Evolutionary conservation across 1,140 invertebrate species (phyloP).

Genomic region (Drosophila watanabei): DNA sequence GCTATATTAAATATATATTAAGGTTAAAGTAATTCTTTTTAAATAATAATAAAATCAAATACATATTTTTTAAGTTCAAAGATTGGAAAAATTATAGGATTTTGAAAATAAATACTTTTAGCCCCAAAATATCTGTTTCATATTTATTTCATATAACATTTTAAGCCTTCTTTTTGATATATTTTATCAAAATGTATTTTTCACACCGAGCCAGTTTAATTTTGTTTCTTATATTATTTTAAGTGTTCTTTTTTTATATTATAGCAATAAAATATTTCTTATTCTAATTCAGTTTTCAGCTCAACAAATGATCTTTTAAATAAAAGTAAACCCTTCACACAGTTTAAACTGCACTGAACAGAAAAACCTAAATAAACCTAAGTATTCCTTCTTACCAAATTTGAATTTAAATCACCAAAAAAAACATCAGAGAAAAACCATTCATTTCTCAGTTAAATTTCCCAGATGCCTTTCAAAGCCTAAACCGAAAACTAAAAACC

Average conservation of each 20-base stretch:
- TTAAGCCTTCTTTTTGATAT: too few species aligned
- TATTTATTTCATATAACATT: too few species aligned
- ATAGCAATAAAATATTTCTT: neutral
- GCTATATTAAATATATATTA: neutral
- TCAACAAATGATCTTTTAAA: neutral
- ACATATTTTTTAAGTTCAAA: neutral
- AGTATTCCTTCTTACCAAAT: neutral
- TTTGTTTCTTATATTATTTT: neutral
- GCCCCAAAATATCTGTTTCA: too few species aligned
- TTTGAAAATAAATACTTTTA: too few species aligned
- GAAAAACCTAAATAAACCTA: neutral
- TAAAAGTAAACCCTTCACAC: neutral
- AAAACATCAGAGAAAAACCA: neutral
- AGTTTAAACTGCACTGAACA: neutral
- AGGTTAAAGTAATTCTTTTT: neutral
- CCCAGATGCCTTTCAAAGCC: neutral
- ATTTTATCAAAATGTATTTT: too few species aligned
- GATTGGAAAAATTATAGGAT: too few species aligned
- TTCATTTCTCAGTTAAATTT: conserved; percentile 20
- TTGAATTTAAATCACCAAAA: neutral
- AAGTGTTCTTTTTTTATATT: neutral
- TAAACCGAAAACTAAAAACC: conserved; percentile 7
- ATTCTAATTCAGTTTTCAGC: neutral
- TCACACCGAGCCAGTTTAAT: neutral
- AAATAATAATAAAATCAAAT: too few species aligned